A percentile compares a stretch with the other conserved stretches of the same genome.
Conservation (phyloP, 2,797 vertebrate species). For the Percopsis omiscomaycus region DNA sequence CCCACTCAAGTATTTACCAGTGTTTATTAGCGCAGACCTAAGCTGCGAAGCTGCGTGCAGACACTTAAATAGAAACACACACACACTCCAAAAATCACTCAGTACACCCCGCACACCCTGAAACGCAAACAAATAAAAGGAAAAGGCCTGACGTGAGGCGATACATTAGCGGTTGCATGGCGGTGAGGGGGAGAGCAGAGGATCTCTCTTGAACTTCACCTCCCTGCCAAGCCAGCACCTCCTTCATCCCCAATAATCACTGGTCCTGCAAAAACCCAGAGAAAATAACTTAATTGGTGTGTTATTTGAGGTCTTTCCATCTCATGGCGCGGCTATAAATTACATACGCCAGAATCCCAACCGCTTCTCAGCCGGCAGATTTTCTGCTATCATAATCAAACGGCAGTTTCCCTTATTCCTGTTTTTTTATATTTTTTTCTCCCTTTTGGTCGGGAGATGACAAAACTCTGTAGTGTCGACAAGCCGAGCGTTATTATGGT, state of each 20-base stretch:
- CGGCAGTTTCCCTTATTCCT: constrained; percentile 47
- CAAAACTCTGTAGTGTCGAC: constrained; percentile 61
- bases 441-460: constrained; percentile 22
- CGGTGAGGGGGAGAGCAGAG: constrained; percentile 39
- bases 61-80: constrained; percentile 24
- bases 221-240: constrained; percentile 66
- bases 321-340: constrained; percentile 59
- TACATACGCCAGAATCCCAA: constrained; percentile 53
- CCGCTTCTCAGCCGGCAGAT: constrained; percentile 33
- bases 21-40: too few species aligned
- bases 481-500: constrained; percentile 67
- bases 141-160: constrained; percentile 44
- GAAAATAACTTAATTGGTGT: constrained; percentile 75
- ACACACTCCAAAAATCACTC: constrained; percentile 20
- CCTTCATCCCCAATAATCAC: constrained; percentile 71
- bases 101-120: constrained; percentile 40
- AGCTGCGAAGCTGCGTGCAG: constrained; percentile 17
- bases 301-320: constrained; percentile 63
- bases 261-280: constrained; percentile 64
- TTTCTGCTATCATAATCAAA: constrained; percentile 62
- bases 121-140: constrained; percentile 65
- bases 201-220: constrained; percentile 46
- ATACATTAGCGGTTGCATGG: constrained; percentile 48
- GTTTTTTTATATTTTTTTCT: constrained; percentile 19
- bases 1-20: too few species aligned